phyloP scores from a whole-genome alignment of 2,113 vertebrate genomes.

The Pionites leucogaster region DNA sequence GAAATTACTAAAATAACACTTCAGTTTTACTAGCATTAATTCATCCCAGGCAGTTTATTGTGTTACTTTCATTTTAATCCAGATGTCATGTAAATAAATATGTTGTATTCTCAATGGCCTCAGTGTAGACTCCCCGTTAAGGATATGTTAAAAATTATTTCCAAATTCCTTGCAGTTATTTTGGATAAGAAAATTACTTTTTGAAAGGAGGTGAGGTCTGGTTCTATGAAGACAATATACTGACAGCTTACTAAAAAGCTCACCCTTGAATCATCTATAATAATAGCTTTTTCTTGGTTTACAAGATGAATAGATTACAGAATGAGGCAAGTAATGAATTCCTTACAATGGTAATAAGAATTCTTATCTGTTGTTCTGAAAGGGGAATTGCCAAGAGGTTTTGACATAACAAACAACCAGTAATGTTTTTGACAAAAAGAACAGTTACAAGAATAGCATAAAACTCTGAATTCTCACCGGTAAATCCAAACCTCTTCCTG shows the following conservation, averaged over 20 bases:
- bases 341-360: constrained; percentile 31
- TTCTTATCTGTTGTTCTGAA: constrained; percentile 42
- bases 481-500: not conserved
- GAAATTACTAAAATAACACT: not conserved
- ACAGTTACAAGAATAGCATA: not conserved
- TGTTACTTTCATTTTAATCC: not conserved
- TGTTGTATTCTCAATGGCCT: not conserved
- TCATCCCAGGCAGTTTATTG: not conserved
- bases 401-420: constrained; percentile 4
- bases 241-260: constrained; percentile 40
- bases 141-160: not conserved
- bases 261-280: constrained; percentile 33
- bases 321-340: constrained; percentile 32
- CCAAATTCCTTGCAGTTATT: constrained; percentile 35
- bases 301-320: constrained; percentile 37
- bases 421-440: not conserved
- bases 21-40: not conserved
- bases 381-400: constrained; percentile 7
- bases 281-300: constrained; percentile 49
- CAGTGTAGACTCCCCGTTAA: not conserved
- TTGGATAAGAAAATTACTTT: constrained; percentile 32
- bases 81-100: not conserved
- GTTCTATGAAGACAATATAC: not conserved
- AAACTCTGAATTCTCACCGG: not conserved
- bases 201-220: not conserved